Percentiles rank a stretch among this genome's conserved stretches.
These are phyloP conservation scores for Suncus etruscus DNA, from an alignment of 2,113 vertebrate genomes.

Conservation along the genomic window DNA sequence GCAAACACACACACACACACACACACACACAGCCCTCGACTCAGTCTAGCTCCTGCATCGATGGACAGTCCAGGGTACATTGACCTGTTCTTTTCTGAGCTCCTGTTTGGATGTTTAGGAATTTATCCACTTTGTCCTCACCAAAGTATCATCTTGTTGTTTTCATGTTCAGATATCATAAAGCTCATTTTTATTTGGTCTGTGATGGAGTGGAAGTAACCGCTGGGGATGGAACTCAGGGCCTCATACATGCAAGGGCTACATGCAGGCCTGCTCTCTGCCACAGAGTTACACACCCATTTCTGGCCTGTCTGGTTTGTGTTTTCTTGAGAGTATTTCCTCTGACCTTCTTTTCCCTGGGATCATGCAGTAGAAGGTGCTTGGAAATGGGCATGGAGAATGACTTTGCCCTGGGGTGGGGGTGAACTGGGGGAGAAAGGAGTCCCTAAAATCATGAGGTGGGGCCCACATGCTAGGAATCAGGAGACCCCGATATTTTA, in stretches of 20 bases:
- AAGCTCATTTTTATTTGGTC: not conserved
- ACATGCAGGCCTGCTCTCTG: not conserved
- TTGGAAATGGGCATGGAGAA: not conserved
- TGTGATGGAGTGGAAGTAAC: not conserved
- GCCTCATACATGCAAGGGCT: not conserved
- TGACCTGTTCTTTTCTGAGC: not conserved
- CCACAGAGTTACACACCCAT: not conserved
- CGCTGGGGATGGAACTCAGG: not conserved
- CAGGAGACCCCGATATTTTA: not conserved
- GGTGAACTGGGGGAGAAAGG: slow-evolving; percentile 3
- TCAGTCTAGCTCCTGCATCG: not conserved
- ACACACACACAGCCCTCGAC: not conserved
- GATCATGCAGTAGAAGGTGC: not conserved
- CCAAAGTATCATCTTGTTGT: not conserved
- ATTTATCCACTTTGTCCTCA: not conserved
- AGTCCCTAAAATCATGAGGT: not conserved
- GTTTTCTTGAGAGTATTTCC: not conserved
- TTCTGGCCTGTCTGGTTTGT: not conserved
- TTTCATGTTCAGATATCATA: not conserved
- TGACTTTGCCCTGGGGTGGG: slow-evolving; percentile 7
- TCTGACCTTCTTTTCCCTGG: not conserved
- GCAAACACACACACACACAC: not conserved
- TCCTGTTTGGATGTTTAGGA: not conserved
- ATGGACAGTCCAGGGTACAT: not conserved
- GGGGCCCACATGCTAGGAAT: not conserved